A percentile compares a stretch with the other conserved stretches of the same genome.
Evolutionary conservation across 2,888 invertebrate species (phyloP).

Genomic region (Drosophila borborema): DNA sequence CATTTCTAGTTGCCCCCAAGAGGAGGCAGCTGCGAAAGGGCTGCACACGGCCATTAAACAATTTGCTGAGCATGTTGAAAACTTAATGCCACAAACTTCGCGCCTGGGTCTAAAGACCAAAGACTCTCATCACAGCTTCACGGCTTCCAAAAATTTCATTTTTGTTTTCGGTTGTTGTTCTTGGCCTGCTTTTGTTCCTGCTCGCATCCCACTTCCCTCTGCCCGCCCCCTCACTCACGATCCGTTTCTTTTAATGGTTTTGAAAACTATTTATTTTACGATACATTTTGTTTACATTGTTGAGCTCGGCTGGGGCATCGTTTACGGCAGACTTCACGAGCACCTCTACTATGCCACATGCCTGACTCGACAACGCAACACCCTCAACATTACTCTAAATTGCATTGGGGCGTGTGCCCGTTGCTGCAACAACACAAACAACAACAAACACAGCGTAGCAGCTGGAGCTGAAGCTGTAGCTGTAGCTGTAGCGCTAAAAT

Average conservation of each 20-base stretch:
- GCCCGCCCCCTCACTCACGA: not conserved
- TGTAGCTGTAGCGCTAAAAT: constrained; percentile 18
- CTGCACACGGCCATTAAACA: constrained; percentile 50
- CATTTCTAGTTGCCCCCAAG: constrained; percentile 12
- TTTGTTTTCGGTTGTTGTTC: constrained; percentile 13
- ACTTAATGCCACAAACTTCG: constrained; percentile 65
- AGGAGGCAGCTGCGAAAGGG: not conserved
- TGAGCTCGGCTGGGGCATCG: constrained; percentile 46
- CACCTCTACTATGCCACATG: constrained; percentile 1
- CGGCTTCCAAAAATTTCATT: constrained; percentile 35
- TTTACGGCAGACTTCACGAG: constrained; percentile 28
- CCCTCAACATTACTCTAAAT: constrained; percentile 66
- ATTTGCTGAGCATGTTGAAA: constrained; percentile 66
- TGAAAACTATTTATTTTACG: constrained; percentile 76
- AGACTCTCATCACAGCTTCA: constrained; percentile 27
- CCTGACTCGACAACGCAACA: constrained; percentile 2
- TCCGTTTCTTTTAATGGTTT: constrained; percentile 59
- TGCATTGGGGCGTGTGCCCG: constrained; percentile 64
- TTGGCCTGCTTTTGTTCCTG: constrained; percentile 21
- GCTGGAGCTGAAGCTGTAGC: constrained; percentile 12
- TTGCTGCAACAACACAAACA: constrained; percentile 37
- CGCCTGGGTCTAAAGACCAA: constrained; percentile 37
- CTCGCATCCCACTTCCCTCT: not conserved
- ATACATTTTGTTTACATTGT: constrained; percentile 77
- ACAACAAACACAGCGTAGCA: constrained; percentile 6